Conservation (phyloP, 2,113 vertebrate genomes). For the Neoarius graeffei region DNA sequence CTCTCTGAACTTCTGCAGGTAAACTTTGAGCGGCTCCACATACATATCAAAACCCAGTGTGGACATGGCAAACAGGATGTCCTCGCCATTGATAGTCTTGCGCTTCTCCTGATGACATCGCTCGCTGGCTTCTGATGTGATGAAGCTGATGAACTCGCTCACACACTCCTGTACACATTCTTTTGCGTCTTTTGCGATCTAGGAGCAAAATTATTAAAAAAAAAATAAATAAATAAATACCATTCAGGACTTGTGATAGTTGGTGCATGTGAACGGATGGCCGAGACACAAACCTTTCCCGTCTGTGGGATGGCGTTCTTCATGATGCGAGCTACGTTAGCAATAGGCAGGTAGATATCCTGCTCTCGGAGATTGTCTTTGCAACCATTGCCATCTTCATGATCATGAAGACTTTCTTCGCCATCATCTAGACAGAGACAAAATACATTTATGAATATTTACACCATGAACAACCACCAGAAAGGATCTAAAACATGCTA, state of each 20-base stretch:
- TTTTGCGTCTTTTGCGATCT: slow-evolving; percentile 99
- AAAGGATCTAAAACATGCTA: not conserved
- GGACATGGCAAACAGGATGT: slow-evolving; percentile 99
- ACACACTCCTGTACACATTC: slow-evolving; percentile 98
- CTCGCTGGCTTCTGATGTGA: slow-evolving; percentile 97
- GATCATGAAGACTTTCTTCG: slow-evolving; percentile 93
- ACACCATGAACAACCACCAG: not conserved
- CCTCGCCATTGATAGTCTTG: slow-evolving; percentile 98
- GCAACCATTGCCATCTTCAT: slow-evolving; percentile 88
- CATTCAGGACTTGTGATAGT: not conserved
- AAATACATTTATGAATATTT: slow-evolving; percentile 2
- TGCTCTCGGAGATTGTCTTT: slow-evolving; percentile 98
- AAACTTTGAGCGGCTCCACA: slow-evolving; percentile 95
- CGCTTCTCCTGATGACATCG: slow-evolving; percentile 98
- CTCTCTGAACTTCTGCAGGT: slow-evolving; percentile 99
- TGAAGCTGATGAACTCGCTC: slow-evolving; percentile 99
- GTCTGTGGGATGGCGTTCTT: slow-evolving; percentile 97
- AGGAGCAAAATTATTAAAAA: not conserved
- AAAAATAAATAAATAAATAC: too few relatives aligned
- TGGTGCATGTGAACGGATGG: not conserved
- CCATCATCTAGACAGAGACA: slow-evolving; percentile 68
- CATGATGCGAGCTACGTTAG: slow-evolving; percentile 99
- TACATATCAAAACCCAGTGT: slow-evolving; percentile 98
- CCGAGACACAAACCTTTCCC: slow-evolving; percentile 81
- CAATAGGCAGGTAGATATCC: slow-evolving; percentile 98